These are phyloP conservation scores for Brachylomia viminalis DNA, from an alignment of 2,888 invertebrate species.

Conservation along the genomic window DNA sequence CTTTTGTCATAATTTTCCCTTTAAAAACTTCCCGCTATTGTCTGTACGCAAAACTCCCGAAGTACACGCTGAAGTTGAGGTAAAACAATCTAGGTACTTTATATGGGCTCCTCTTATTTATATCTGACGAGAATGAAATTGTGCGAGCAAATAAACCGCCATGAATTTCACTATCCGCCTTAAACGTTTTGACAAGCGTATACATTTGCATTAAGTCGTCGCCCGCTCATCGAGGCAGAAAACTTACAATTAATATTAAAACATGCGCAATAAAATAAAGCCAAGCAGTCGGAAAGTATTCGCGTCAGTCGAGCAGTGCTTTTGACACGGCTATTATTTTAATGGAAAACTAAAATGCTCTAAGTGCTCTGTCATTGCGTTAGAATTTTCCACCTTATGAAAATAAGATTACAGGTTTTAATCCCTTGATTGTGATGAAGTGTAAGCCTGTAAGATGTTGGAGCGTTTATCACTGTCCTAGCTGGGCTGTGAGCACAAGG, in stretches of 20 bases:
- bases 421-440: slow-evolving; percentile 41
- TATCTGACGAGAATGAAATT: slow-evolving; percentile 64
- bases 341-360: slow-evolving; percentile 65
- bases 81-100: slow-evolving; percentile 69
- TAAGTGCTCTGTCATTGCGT: slow-evolving; percentile 55
- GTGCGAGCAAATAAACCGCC: slow-evolving; percentile 69
- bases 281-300: slow-evolving; percentile 88
- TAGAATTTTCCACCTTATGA: slow-evolving; percentile 62
- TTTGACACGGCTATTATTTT: slow-evolving; percentile 88
- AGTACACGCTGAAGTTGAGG: slow-evolving; percentile 62
- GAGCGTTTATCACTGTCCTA: slow-evolving; percentile 71
- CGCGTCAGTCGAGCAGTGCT: slow-evolving; percentile 84
- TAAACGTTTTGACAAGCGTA: slow-evolving; percentile 83
- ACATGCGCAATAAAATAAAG: slow-evolving; percentile 89
- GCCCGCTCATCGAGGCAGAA: slow-evolving; percentile 79
- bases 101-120: slow-evolving; percentile 67
- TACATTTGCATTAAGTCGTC: slow-evolving; percentile 81
- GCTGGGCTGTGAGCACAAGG: slow-evolving; percentile 72
- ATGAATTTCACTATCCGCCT: slow-evolving; percentile 72
- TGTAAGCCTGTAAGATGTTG: slow-evolving; percentile 63
- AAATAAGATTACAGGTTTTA: slow-evolving; percentile 43
- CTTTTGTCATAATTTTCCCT: slow-evolving; percentile 67
- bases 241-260: slow-evolving; percentile 90
- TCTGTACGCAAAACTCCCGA: slow-evolving; percentile 61
- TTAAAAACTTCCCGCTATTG: slow-evolving; percentile 67